A percentile compares a stretch with the other conserved stretches of the same genome.
Conservation (phyloP, 2,113 vertebrate species). For the Cepphus grylle region DNA sequence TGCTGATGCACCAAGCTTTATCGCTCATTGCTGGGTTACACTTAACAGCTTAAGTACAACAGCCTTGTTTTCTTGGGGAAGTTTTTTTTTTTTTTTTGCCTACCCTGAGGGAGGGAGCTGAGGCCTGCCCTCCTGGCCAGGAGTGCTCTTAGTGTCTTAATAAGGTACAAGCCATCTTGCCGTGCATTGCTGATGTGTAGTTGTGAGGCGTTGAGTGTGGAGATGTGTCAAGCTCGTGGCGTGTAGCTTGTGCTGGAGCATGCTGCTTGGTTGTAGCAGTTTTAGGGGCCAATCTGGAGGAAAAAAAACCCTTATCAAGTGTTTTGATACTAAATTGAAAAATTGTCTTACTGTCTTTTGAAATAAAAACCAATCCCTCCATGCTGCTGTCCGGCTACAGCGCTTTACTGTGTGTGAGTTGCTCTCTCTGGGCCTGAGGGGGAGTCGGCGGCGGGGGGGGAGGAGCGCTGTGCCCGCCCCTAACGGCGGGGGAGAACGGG, state of each 20-base stretch:
- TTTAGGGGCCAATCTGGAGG: slow-evolving; percentile 37
- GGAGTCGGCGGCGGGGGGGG: neutral
- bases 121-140: neutral
- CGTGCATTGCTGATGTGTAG: slow-evolving; percentile 12
- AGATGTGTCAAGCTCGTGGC: neutral
- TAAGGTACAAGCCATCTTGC: neutral
- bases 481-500: neutral
- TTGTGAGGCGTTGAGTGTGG: neutral
- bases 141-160: slow-evolving; percentile 21
- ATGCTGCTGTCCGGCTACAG: neutral
- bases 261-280: slow-evolving; percentile 45
- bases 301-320: slow-evolving; percentile 36
- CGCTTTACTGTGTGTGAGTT: rapidly evolving
- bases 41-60: slow-evolving; percentile 52
- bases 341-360: slow-evolving; percentile 69
- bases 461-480: too few species aligned
- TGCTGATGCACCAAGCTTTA: slow-evolving; percentile 57
- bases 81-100: neutral
- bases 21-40: slow-evolving; percentile 27
- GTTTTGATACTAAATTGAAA: slow-evolving; percentile 79
- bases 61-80: slow-evolving; percentile 22
- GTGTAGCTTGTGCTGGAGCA: slow-evolving; percentile 54
- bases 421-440: neutral
- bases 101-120: neutral
- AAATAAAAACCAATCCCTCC: slow-evolving; percentile 76